These are phyloP conservation scores for Drosophila virilis DNA, from an alignment of 1,140 invertebrate species.

Conservation along the genomic window DNA sequence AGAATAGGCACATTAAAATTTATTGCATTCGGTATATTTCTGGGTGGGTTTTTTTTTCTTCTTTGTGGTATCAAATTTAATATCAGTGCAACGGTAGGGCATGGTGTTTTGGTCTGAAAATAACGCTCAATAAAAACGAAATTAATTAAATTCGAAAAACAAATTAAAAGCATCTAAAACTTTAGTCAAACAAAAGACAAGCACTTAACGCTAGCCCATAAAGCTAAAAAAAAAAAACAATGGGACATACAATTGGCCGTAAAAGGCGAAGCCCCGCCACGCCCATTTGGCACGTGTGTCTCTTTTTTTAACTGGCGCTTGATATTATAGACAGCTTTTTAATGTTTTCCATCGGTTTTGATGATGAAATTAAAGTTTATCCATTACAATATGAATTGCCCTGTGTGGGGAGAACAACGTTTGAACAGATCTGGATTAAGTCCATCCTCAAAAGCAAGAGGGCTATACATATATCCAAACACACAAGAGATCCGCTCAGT, in stretches of 20 bases:
- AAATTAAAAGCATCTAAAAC: conserved; percentile 44
- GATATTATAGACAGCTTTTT: conserved; percentile 26
- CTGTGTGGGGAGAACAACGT: conserved; percentile 24
- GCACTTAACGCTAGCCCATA: conserved; percentile 28
- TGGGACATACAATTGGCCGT: conserved; percentile 37
- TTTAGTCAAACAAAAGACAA: conserved; percentile 32
- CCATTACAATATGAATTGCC: conserved; percentile 31
- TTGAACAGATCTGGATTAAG: conserved; percentile 5
- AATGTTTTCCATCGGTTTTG: conserved; percentile 23
- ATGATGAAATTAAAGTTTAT: conserved; percentile 35
- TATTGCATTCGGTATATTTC: conserved; percentile 58
- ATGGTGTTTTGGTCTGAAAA: conserved; percentile 34
- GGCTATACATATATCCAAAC: not conserved
- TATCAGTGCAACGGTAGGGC: conserved; percentile 37
- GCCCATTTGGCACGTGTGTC: conserved; percentile 44
- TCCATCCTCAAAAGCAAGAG: not conserved
- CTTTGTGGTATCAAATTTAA: conserved; percentile 2
- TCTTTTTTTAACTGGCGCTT: conserved; percentile 20
- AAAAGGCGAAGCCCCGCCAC: conserved; percentile 36
- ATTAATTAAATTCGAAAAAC: conserved; percentile 32
- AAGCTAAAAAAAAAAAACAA: no score
- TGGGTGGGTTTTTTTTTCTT: conserved; percentile 56
- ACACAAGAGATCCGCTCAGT: conserved; percentile 12
- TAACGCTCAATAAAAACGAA: conserved; percentile 26
- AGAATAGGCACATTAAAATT: conserved; percentile 71